phyloP scores from a whole-genome alignment of 2,797 vertebrate genomes.

The Valencia hispanica region DNA sequence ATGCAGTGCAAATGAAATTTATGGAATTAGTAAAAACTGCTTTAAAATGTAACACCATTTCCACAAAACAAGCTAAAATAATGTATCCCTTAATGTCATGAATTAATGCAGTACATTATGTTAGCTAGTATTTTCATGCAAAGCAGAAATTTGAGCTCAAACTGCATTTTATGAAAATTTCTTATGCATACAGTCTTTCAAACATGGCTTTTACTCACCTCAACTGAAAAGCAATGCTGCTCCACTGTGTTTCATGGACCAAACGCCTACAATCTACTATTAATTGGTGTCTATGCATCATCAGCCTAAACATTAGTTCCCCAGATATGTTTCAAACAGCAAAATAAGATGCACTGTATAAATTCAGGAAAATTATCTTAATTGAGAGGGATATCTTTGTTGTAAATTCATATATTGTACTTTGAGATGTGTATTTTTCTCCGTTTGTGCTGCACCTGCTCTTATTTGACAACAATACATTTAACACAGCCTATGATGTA shows the following conservation, averaged over 20 bases:
- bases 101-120: neutral
- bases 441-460: neutral
- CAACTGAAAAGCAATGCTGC: neutral
- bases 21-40: neutral
- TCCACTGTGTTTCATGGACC: neutral
- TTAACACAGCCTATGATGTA: neutral
- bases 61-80: neutral
- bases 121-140: neutral
- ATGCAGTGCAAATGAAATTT: neutral
- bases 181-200: neutral
- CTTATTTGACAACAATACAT: neutral
- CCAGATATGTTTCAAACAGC: neutral
- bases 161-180: neutral
- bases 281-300: neutral
- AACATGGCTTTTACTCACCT: neutral
- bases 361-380: neutral
- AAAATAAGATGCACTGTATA: neutral
- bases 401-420: neutral
- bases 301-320: neutral
- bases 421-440: neutral
- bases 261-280: neutral
- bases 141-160: neutral
- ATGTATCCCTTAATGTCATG: neutral
- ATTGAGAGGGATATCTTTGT: neutral
- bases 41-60: neutral